Evolutionary conservation across 1,140 invertebrate species (phyloP).

Genomic region (Phthorimaea operculella): DNA sequence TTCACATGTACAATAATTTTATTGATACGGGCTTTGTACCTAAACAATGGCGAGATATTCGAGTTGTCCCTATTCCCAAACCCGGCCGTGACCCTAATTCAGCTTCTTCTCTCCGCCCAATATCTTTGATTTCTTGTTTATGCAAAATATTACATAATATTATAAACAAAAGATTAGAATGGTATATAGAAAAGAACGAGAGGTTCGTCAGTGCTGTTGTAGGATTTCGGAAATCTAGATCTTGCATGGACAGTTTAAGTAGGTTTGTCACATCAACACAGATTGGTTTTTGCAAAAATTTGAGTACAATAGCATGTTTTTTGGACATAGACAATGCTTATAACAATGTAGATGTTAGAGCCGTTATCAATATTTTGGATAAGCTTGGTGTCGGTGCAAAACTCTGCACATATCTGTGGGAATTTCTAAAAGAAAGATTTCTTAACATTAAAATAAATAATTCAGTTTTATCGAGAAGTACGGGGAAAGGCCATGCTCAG

Average conservation of each 20-base stretch:
- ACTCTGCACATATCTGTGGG: constrained; percentile 12
- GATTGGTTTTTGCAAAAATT: constrained; percentile 6
- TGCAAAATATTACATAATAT: constrained; percentile 24
- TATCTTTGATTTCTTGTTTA: constrained; percentile 27
- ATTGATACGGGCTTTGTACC: constrained; percentile 21
- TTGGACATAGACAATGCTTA: too few relatives aligned
- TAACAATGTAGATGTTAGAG: constrained; percentile 14
- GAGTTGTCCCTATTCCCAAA: constrained; percentile 39
- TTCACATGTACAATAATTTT: constrained; percentile 20
- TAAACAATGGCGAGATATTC: constrained; percentile 31
- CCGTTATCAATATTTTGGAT: constrained; percentile 2
- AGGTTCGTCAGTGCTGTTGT: constrained; percentile 6
- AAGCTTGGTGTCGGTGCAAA: constrained; percentile 3
- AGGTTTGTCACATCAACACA: constrained; percentile 10
- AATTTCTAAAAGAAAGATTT: constrained; percentile 10
- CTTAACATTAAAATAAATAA: constrained; percentile 7
- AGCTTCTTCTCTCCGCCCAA: constrained; percentile 25
- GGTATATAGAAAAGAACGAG: constrained; percentile 10
- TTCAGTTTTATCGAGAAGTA: not conserved
- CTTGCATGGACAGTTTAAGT: constrained; percentile 11
- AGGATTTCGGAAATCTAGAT: constrained; percentile 12
- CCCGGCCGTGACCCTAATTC: constrained; percentile 13
- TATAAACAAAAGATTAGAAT: constrained; percentile 16
- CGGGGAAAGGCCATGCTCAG: not conserved
- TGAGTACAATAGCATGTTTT: constrained; percentile 8